Base-by-base conservation (phyloP, 2,888 invertebrate species). In the Saturnia pavonia region DNA sequence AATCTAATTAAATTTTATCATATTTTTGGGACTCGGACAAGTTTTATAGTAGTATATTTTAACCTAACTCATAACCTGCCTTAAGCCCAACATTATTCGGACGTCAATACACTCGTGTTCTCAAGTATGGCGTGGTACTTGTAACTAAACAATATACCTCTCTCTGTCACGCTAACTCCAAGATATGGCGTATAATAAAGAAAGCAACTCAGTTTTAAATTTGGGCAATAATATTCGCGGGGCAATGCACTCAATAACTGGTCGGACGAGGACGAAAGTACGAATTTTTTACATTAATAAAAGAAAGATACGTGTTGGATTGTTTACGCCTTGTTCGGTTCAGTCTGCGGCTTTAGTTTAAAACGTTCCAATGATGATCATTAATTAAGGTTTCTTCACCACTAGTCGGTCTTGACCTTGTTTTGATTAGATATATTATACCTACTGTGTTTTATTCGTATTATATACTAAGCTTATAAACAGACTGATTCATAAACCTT, bases 221-320 rank as follows among this genome's bases (percentile, higher is more conserved):
- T 91, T 93, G 78, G 88, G 87, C 86, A 86, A 86, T 88, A 88
- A 86, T 86, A 82, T 83, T 81, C 82, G 76, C 82, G 82, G 92
- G 91, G 91, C 93, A 92, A 88, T 88, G 93, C 88, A 91, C 93
- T 86, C 88, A 75, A 76, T 83, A 89, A 91, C 92, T 89, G 91
- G 92, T 91, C 89, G 85, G 81, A 90, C 90, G 85, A 92, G 92
- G 93, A 89, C 92, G 91, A 92, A 92, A 92, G 92, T 92, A 92
- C 92, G 85, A 88, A 83, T 88, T 89, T 91, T 89, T 88, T 87
- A 80, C 77, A 86, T 85, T 88, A 86, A 88, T 84, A 87, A 89
- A 86, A 88, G 87, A 88, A 88, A 87, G 86, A 87, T 86, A 84
- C 54, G 83, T 78, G 79, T 74, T 54, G 74, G 78, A 76, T 74